phyloP scores from a whole-genome alignment of 1,140 invertebrate genomes.

The Calycopis cecrops region DNA sequence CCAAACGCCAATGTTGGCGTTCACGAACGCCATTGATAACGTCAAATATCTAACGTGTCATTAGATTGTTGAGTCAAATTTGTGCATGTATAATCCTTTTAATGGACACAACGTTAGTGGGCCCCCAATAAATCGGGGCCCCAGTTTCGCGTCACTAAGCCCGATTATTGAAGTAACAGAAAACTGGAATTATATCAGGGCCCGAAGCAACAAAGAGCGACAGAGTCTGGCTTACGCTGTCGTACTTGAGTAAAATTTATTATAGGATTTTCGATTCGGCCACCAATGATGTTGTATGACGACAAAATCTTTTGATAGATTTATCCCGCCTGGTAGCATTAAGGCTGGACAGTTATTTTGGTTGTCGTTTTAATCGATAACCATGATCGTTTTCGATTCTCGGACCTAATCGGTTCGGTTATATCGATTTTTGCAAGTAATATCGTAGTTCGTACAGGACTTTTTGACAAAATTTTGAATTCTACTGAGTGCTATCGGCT shows the following conservation, averaged over 20 bases:
- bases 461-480: conserved; percentile 26
- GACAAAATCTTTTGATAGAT: conserved; percentile 75
- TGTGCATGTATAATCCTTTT: conserved; percentile 14
- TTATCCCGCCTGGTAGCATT: conserved; percentile 70
- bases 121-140: conserved; percentile 46
- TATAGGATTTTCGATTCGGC: conserved; percentile 73
- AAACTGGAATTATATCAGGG: conserved; percentile 66
- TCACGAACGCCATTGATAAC: too few species aligned
- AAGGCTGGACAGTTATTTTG: conserved; percentile 30
- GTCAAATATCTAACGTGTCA: too few species aligned
- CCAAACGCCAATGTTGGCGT: too few species aligned
- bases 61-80: not conserved
- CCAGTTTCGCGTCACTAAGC: conserved; percentile 55
- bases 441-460: too few species aligned
- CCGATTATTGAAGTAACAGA: conserved; percentile 63
- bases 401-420: too few species aligned
- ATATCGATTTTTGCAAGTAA: too few species aligned
- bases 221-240: conserved; percentile 70
- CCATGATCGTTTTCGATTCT: too few species aligned
- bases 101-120: conserved; percentile 17
- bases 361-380: too few species aligned
- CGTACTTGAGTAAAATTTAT: conserved; percentile 74
- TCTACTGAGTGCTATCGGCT: conserved; percentile 2
- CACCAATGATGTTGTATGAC: conserved; percentile 74
- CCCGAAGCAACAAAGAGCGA: conserved; percentile 66